Conservation (phyloP, 2,888 invertebrate species). For the Elysia crispata region DNA sequence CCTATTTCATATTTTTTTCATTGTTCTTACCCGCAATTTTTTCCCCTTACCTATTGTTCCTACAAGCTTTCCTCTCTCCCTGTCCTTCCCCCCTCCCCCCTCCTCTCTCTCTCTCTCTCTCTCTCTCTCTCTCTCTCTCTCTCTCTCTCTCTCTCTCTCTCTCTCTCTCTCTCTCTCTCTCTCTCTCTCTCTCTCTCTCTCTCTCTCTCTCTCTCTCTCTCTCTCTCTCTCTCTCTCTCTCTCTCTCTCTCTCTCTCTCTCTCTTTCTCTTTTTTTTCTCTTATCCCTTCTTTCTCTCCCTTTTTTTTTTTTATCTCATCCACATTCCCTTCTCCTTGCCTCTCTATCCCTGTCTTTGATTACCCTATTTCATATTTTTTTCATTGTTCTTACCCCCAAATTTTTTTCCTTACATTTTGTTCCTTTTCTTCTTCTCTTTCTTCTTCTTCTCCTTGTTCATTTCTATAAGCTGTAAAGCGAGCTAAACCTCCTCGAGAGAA, state of each 20-base stretch:
- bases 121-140: background rate
- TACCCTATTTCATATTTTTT: too few species aligned
- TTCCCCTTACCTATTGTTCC: background rate
- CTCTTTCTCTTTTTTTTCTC: background rate
- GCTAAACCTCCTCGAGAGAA: too few species aligned
- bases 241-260: constrained; percentile 1
- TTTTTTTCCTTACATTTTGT: too few species aligned
- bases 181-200: constrained; percentile 25
- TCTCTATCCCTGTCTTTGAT: background rate
- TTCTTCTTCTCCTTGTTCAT: background rate
- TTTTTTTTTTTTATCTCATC: constrained; percentile 2
- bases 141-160: constrained; percentile 21
- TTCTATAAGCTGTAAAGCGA: too few species aligned
- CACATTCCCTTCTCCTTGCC: background rate
- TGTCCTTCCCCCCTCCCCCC: background rate
- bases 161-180: constrained; percentile 9
- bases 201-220: background rate
- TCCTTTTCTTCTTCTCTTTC: too few species aligned
- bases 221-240: background rate
- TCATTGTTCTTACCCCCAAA: too few species aligned
- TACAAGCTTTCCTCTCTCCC: too few species aligned
- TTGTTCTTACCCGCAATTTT: background rate
- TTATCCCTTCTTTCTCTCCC: background rate
- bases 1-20: background rate
- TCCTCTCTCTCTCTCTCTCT: background rate